Evolutionary conservation across 2,888 invertebrate genomes (phyloP).

Genomic region (Lampropteryx suffumata): DNA sequence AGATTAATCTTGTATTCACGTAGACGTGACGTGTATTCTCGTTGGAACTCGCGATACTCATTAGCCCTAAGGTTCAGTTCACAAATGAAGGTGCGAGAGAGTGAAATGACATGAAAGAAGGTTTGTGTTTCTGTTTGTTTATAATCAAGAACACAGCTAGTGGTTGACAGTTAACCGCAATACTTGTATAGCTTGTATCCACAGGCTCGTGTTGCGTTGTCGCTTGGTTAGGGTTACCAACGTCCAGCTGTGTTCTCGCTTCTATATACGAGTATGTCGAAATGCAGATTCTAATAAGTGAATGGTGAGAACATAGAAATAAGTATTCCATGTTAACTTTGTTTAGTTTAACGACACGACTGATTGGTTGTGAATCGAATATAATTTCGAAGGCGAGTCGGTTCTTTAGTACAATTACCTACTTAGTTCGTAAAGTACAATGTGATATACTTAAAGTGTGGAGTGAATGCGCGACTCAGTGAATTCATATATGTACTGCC

Average conservation of each 20-base stretch:
- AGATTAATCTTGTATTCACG: slow-evolving; percentile 9
- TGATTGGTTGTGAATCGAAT: slow-evolving; percentile 45
- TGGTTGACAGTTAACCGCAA: neutral
- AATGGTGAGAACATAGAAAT: neutral
- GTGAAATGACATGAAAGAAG: neutral
- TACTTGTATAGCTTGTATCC: too few species aligned
- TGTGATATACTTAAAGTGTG: slow-evolving; percentile 54
- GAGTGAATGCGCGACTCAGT: slow-evolving; percentile 30
- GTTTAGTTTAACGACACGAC: slow-evolving; percentile 16
- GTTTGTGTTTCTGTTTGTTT: neutral
- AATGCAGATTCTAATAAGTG: neutral
- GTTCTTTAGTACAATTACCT: slow-evolving; percentile 25
- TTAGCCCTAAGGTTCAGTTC: slow-evolving; percentile 24
- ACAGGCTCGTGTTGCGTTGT: neutral
- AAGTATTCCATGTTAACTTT: neutral
- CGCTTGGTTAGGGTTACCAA: too few species aligned
- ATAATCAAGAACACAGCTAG: slow-evolving; percentile 5
- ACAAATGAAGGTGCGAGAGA: slow-evolving; percentile 14
- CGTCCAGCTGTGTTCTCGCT: slow-evolving; percentile 1
- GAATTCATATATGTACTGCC: slow-evolving; percentile 8
- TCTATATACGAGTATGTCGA: too few species aligned
- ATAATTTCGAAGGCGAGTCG: slow-evolving; percentile 24
- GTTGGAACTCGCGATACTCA: slow-evolving; percentile 24
- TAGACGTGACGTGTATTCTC: slow-evolving; percentile 3
- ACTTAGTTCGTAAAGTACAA: slow-evolving; percentile 42